Base-by-base conservation (phyloP, 2,113 vertebrate species). In the Emberiza fucata region DNA sequence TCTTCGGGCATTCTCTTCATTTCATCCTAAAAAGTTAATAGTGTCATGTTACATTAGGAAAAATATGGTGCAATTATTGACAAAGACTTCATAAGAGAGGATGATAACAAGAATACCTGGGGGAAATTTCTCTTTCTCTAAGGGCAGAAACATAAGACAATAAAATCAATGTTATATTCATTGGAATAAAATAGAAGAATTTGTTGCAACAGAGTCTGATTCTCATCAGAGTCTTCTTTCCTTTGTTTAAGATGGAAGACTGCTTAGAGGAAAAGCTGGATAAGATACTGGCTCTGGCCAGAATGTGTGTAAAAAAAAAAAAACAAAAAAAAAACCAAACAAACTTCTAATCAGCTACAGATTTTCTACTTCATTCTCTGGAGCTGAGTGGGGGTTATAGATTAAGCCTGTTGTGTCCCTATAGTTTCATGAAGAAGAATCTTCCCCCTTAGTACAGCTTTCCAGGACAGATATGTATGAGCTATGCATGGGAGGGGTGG, bases 51-150 rank as follows among this genome's bases (percentile, higher is more conserved):
- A 71, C 92, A 81, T 90, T 83, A 92, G n/a, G 54, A 94, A 86
- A 94, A 95, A 90, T 86, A 64, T 64, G 45, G 51, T 84, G 77
- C 90, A 94, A 88, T 95, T 96, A 96, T 78, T 88, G 92, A 95
- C 68, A 86, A 86, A 92, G 69, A 75, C 60, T 96, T 96, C 69
- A 81, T 94, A 96, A 95, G 48, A 84, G 56, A 86, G 28, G 27
- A 90, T 83, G 86, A 81, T 88, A 93, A 77, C 53, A 86, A 70
- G 68, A 86, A 86, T 90, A 97, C 88, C 90, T 88, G 57, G 7
- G 93, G 93, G 95, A 96, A 94, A 96, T 88, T 90, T 96, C 85
- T 92, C 29, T 92, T 92, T 88, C 88, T 93, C 85, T 60, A 65
- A 92, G 72, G 45, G 37, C 37, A 68, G 69, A 94, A 8, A 80